These are phyloP conservation scores for Drosophila subobscura DNA, from an alignment of 1,140 invertebrate species.

Conservation along the genomic window DNA sequence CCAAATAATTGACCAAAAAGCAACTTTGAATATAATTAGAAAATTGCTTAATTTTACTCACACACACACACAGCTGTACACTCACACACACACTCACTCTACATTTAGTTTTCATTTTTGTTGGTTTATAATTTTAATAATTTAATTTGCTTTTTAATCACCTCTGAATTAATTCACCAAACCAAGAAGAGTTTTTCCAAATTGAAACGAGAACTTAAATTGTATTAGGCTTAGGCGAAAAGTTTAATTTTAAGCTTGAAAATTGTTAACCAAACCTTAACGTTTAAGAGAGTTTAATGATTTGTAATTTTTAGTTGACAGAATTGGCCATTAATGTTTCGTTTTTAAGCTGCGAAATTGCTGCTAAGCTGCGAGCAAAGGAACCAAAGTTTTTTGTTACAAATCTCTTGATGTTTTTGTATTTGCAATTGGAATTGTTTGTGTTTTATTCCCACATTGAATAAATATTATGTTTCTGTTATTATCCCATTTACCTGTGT, in stretches of 20 bases:
- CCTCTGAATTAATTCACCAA: conserved; percentile 34
- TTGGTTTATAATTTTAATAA: conserved; percentile 34
- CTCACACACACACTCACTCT: conserved; percentile 43
- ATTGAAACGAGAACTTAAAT: conserved; percentile 39
- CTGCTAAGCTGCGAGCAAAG: conserved; percentile 16
- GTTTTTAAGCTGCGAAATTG: conserved; percentile 34
- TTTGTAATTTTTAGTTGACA: conserved; percentile 49
- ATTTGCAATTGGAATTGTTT: conserved; percentile 16
- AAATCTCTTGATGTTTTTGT: conserved; percentile 13
- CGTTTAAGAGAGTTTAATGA: conserved; percentile 16
- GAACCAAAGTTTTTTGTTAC: conserved; percentile 28
- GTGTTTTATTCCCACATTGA: conserved; percentile 21
- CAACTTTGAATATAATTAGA: conserved; percentile 35
- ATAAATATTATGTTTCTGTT: conserved; percentile 49
- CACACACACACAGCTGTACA: conserved; percentile 39
- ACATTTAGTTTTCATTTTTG: conserved; percentile 56
- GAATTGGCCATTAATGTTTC: conserved; percentile 54
- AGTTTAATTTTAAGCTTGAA: conserved; percentile 42
- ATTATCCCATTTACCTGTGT: conserved; percentile 53
- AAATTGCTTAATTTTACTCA: conserved; percentile 49
- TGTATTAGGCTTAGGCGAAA: conserved; percentile 66
- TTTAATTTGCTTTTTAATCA: conserved; percentile 57
- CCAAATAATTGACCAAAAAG: conserved; percentile 34
- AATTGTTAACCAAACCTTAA: conserved; percentile 52
- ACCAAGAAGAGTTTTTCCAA: conserved; percentile 30